Percentiles rank a stretch among this genome's conserved stretches.
Conservation (phyloP, 2,797 vertebrate genomes). For the Hydrocynus forskahlii region DNA sequence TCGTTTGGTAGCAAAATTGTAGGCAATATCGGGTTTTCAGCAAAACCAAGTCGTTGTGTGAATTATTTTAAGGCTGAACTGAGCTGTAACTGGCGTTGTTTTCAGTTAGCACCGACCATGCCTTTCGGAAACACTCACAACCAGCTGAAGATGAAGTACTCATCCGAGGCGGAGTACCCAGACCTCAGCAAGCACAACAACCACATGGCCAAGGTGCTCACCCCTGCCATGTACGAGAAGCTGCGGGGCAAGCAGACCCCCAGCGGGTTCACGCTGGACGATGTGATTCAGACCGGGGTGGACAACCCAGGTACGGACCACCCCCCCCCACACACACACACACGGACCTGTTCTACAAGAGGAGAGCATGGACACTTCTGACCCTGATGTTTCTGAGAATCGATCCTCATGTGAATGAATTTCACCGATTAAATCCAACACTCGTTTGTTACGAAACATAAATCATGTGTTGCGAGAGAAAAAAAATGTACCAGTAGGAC, state of each 20-base stretch:
- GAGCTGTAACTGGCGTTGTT: constrained; percentile 37
- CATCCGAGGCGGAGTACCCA: constrained; percentile 83
- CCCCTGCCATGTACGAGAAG: constrained; percentile 81
- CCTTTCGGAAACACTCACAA: constrained; percentile 97
- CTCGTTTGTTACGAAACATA: no score
- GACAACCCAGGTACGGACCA: constrained; percentile 91
- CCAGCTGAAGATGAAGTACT: constrained; percentile 84
- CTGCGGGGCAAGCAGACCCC: constrained; percentile 87
- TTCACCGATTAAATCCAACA: no score
- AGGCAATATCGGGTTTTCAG: neutral
- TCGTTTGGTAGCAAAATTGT: neutral
- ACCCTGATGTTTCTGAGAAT: neutral
- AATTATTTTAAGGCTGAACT: neutral
- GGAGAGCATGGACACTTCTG: no score
- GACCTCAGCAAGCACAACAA: constrained; percentile 94
- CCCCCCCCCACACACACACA: neutral
- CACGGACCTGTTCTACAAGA: neutral
- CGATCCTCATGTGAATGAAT: no score
- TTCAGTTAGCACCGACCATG: constrained; percentile 82
- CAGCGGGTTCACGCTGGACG: constrained; percentile 92
- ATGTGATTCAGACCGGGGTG: constrained; percentile 93
- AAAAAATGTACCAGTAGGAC: no score
- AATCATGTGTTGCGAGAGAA: no score
- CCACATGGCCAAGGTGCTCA: constrained; percentile 93
- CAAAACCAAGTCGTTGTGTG: constrained; percentile 29